Base-by-base conservation (phyloP, 2,888 invertebrate genomes). In the Caenorhabditis sp. region DNA sequence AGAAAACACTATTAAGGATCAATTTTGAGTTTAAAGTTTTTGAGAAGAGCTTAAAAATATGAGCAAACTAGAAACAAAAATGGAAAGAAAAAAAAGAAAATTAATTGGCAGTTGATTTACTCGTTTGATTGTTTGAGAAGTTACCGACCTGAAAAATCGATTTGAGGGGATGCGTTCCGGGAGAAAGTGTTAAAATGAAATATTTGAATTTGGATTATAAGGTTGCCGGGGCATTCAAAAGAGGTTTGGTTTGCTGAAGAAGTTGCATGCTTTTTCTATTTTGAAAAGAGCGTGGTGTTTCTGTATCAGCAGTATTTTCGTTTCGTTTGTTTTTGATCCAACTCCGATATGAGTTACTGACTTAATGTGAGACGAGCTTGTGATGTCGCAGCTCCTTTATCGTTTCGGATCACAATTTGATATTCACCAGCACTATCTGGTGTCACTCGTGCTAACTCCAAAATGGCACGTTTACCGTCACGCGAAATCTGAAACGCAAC, bases 321-420 rank as follows among this genome's bases (percentile, higher is more conserved):
- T n/a, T n/a, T n/a, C n/a, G n/a, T 10, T 36, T n/a, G 31, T 36
- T 58, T 19, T 36, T 19, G 14, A 19, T 36, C 24, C 17, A 55
- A 6, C 4, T 43, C 14, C 14, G 27, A 27, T 26, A 36, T 8
- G 5, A 55, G 24, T 50, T 68, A 74, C 79, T 60, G 64, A 81
- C 81, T 78, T 64, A 87, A 70, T 51, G 80, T 85, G 62, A 87
- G 79, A 61, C 83, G 83, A 67, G 87, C 85, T 75, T 82, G 82
- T 27, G 81, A 84, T 59, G 83, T 78, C 27, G 86, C 85, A 31
- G 83, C 81, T 63, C 87, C 87, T 58, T 76, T 81, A 59, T 84
- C 76, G 72, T 87, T 87, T 19, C 79, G 68, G 50, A 87, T 73
- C 37, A 76, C 62, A 67, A 79, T 78, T 58, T 78, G 76, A 77